These are phyloP conservation scores for Mesitornis unicolor DNA, from an alignment of 2,113 vertebrate species.

Conservation along the genomic window DNA sequence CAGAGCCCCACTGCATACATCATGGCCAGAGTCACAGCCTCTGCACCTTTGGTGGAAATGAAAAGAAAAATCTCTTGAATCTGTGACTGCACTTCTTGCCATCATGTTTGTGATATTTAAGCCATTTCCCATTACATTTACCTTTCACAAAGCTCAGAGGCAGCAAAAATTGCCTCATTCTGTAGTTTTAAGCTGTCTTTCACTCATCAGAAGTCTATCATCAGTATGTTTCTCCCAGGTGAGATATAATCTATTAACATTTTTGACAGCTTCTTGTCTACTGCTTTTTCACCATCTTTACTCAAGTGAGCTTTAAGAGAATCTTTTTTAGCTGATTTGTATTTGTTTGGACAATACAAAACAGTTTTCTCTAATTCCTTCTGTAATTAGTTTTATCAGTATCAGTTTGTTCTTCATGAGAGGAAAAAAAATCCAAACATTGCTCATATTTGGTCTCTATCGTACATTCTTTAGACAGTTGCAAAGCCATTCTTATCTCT, in stretches of 20 bases:
- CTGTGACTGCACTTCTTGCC: neutral
- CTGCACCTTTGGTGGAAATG: neutral
- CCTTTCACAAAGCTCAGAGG: neutral
- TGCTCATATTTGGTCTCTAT: neutral
- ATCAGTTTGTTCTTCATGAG: neutral
- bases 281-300: neutral
- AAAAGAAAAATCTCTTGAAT: neutral
- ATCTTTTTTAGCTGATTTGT: neutral
- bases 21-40: neutral
- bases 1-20: neutral
- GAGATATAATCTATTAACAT: constrained; percentile 43
- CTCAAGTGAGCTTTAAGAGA: constrained; percentile 2
- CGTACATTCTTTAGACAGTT: neutral
- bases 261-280: neutral
- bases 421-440: neutral
- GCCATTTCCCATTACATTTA: constrained; percentile 7
- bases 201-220: neutral
- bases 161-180: neutral
- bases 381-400: constrained; percentile 24
- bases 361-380: neutral
- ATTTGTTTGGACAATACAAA: neutral
- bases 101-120: neutral
- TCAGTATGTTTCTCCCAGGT: neutral
- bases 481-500: neutral
- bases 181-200: neutral